Conservation (phyloP, 2,888 invertebrate genomes). For the Hoplodrina ambigua region DNA sequence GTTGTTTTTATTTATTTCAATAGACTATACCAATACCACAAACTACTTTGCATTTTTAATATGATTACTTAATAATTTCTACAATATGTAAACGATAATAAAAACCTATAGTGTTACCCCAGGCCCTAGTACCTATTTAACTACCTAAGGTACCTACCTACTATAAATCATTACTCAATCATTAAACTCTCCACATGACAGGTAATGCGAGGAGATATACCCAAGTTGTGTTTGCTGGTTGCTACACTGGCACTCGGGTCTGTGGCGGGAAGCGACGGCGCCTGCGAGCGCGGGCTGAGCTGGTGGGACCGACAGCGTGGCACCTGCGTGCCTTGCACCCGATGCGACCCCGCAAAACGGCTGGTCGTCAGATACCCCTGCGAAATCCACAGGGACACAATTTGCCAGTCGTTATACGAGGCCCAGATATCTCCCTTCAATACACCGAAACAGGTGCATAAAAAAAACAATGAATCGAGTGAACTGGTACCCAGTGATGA, state of each 20-base stretch:
- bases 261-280: slow-evolving; percentile 76
- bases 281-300: slow-evolving; percentile 90
- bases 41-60: slow-evolving; percentile 22
- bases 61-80: slow-evolving; percentile 11
- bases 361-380: slow-evolving; percentile 93
- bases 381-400: slow-evolving; percentile 93
- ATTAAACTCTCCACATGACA: slow-evolving; percentile 58
- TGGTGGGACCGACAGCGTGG: slow-evolving; percentile 93
- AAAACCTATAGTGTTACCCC: no score
- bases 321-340: slow-evolving; percentile 93
- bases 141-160: no score
- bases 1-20: slow-evolving; percentile 17
- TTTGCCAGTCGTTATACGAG: slow-evolving; percentile 93
- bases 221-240: slow-evolving; percentile 83
- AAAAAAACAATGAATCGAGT: slow-evolving; percentile 75
- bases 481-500: slow-evolving; percentile 78
- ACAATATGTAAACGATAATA: slow-evolving; percentile 16
- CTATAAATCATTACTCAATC: no score
- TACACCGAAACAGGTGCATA: slow-evolving; percentile 68
- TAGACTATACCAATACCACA: neutral
- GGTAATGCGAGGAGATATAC: slow-evolving; percentile 88
- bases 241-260: slow-evolving; percentile 81
- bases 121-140: no score
- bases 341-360: slow-evolving; percentile 90
- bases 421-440: slow-evolving; percentile 92